These are phyloP conservation scores for Notechis scutatus DNA, from an alignment of 2,113 vertebrate species.

Conservation along the genomic window DNA sequence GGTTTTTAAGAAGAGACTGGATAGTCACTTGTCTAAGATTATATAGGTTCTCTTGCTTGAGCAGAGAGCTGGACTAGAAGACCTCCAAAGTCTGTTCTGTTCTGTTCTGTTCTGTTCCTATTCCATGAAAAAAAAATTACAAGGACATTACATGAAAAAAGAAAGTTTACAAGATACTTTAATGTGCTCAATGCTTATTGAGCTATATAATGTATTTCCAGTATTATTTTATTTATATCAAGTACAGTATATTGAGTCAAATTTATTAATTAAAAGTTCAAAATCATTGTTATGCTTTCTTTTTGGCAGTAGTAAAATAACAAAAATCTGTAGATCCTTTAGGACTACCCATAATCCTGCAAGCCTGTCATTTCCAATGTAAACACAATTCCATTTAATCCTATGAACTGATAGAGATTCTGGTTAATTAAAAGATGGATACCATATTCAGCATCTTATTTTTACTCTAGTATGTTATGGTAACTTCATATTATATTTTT, in stretches of 20 bases:
- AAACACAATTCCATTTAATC: not conserved
- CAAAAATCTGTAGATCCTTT: not conserved
- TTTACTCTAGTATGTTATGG: not conserved
- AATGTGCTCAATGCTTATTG: not conserved
- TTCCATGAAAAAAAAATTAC: too few relatives aligned
- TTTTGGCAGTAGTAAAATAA: not conserved
- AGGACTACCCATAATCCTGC: not conserved
- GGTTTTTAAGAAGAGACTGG: too few relatives aligned
- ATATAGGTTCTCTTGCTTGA: too few relatives aligned
- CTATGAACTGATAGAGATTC: not conserved
- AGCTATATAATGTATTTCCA: not conserved
- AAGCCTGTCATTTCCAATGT: not conserved
- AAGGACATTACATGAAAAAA: not conserved
- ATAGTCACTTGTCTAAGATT: too few relatives aligned
- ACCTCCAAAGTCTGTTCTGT: too few relatives aligned
- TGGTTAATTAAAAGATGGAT: not conserved
- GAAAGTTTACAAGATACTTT: not conserved
- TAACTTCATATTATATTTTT: not conserved
- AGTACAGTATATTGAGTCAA: not conserved
- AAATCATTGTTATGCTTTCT: not conserved
- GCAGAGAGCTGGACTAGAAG: too few relatives aligned
- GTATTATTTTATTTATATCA: not conserved
- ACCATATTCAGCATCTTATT: not conserved
- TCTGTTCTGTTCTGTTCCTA: too few relatives aligned
- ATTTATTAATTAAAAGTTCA: not conserved